Conservation (phyloP, 2,888 invertebrate genomes). For the Aricia artaxerxes region DNA sequence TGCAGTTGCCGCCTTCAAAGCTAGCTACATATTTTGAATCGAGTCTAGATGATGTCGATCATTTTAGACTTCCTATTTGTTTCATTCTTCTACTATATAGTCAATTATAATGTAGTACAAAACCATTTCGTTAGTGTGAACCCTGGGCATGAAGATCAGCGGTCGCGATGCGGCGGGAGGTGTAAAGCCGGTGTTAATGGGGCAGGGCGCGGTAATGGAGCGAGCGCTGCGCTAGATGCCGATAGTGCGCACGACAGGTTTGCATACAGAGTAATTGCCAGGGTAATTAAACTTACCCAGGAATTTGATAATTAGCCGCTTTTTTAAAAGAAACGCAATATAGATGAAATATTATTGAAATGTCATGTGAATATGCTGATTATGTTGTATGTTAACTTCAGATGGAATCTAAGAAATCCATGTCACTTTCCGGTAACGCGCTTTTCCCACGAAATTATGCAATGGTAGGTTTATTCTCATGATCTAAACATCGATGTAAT, state of each 20-base stretch:
- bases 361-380: not conserved
- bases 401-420: not conserved
- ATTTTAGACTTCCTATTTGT: not conserved
- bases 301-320: conserved; percentile 19
- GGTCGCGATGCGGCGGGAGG: conserved; percentile 33
- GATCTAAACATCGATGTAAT: not conserved
- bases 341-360: not conserved
- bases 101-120: not conserved
- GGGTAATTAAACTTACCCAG: conserved; percentile 17
- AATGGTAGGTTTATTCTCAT: not conserved
- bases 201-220: conserved; percentile 69
- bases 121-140: not conserved
- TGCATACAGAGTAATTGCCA: conserved; percentile 27
- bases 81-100: not conserved
- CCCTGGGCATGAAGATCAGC: not conserved
- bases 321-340: not conserved
- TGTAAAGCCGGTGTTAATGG: conserved; percentile 70
- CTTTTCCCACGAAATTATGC: not conserved
- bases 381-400: not conserved
- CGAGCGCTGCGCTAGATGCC: conserved; percentile 11
- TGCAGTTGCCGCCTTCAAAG: not conserved
- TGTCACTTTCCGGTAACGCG: not conserved
- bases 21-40: not conserved
- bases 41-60: not conserved
- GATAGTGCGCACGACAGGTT: conserved; percentile 15